These are phyloP conservation scores for Leptonema lineaticorne DNA, from an alignment of 1,140 invertebrate genomes.

Conservation along the genomic window DNA sequence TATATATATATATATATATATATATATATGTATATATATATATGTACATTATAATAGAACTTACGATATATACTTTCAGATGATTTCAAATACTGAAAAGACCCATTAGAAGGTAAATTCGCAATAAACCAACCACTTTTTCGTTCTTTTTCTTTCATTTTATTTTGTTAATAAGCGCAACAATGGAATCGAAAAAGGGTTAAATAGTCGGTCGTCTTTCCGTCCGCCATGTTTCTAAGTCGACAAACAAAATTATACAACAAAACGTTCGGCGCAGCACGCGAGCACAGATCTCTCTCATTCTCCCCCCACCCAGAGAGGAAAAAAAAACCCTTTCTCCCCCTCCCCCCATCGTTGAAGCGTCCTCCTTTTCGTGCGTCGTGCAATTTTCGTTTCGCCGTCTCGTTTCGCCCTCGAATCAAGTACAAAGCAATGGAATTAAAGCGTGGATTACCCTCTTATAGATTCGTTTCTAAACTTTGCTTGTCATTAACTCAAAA, in stretches of 20 bases:
- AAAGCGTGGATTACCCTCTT: slow-evolving; percentile 42
- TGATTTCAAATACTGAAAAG: too few species aligned
- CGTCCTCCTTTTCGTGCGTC: too few species aligned
- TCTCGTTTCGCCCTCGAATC: slow-evolving; percentile 38
- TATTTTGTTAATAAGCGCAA: too few species aligned
- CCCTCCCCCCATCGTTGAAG: neutral
- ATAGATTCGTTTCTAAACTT: slow-evolving; percentile 43
- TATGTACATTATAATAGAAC: too few species aligned
- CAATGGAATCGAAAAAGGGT: slow-evolving; percentile 6
- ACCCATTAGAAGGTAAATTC: too few species aligned
- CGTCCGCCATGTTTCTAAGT: slow-evolving; percentile 22
- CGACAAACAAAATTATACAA: slow-evolving; percentile 41
- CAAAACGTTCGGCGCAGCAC: neutral
- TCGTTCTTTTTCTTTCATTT: too few species aligned
- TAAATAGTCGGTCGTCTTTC: slow-evolving; percentile 1
- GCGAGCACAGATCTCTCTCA: neutral
- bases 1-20: too few species aligned
- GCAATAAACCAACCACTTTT: too few species aligned
- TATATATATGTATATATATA: too few species aligned
- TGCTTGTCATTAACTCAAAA: slow-evolving; percentile 42
- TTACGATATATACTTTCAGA: too few species aligned
- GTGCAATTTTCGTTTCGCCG: too few species aligned
- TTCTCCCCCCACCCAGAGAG: neutral
- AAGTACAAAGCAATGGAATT: slow-evolving; percentile 42
- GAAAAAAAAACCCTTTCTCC: neutral